Percentiles rank a stretch among this genome's conserved stretches.
These are phyloP conservation scores for Biston stratarius DNA, from an alignment of 2,888 invertebrate species.

Conservation along the genomic window DNA sequence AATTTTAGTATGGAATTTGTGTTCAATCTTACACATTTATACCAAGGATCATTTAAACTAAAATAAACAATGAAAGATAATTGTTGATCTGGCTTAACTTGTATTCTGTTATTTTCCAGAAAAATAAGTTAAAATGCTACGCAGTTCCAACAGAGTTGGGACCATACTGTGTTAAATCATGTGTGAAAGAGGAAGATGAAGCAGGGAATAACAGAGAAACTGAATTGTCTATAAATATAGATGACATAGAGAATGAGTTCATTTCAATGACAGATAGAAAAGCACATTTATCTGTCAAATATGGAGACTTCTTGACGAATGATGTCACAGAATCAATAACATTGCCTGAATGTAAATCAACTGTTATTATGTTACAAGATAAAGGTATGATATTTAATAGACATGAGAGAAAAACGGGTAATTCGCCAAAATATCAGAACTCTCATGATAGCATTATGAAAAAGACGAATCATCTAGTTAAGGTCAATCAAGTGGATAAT, in stretches of 20 bases:
- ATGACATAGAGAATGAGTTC: conserved; percentile 75
- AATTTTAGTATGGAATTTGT: too few species aligned
- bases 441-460: background rate
- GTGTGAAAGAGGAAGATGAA: conserved; percentile 20
- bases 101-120: conserved; percentile 63
- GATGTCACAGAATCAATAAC: conserved; percentile 44
- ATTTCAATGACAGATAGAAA: conserved; percentile 64
- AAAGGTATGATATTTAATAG: conserved; percentile 7
- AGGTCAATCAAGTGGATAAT: background rate
- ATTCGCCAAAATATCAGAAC: background rate
- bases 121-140: conserved; percentile 82
- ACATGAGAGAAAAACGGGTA: background rate
- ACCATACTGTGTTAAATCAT: conserved; percentile 59
- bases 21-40: too few species aligned
- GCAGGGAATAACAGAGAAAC: background rate
- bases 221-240: conserved; percentile 59
- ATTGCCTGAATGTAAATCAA: conserved; percentile 3
- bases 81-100: too few species aligned
- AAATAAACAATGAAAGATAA: too few species aligned
- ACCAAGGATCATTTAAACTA: too few species aligned
- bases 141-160: conserved; percentile 86
- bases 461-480: background rate
- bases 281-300: conserved; percentile 71
- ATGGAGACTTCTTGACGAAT: conserved; percentile 76
- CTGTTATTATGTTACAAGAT: conserved; percentile 3